Conservation (phyloP, 2,113 vertebrate species). For the Halichoeres trimaculatus region DNA sequence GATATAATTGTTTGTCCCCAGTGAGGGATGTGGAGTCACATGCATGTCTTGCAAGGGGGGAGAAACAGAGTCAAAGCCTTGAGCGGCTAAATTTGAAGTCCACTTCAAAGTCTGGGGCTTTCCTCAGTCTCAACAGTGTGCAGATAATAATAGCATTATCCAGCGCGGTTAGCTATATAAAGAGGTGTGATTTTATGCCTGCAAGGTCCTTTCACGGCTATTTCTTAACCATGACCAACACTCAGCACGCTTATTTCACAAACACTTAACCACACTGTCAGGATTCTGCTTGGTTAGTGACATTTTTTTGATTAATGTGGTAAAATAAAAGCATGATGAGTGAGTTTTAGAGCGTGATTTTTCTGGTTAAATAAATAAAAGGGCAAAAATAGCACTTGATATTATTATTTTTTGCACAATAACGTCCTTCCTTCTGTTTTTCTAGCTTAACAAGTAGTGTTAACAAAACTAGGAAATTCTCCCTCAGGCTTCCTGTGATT, state of each 20-base stretch:
- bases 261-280: not conserved
- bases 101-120: conserved; percentile 71
- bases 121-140: conserved; percentile 46
- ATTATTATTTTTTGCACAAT: not conserved
- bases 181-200: conserved; percentile 45
- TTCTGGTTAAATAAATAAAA: not conserved
- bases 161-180: conserved; percentile 34
- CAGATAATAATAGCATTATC: conserved; percentile 72
- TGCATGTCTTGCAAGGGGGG: conserved; percentile 58
- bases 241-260: conserved; percentile 6
- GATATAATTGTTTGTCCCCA: conserved; percentile 69
- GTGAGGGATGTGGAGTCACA: conserved; percentile 68
- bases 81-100: conserved; percentile 65
- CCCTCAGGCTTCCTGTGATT: conserved; percentile 67
- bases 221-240: conserved; percentile 21
- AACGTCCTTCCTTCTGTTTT: conserved; percentile 20
- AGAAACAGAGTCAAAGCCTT: conserved; percentile 40
- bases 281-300: not conserved
- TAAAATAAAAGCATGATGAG: not conserved
- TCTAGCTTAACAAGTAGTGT: conserved; percentile 21
- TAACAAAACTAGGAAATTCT: conserved; percentile 45
- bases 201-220: conserved; percentile 2
- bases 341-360: not conserved
- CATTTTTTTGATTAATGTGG: conserved; percentile 7
- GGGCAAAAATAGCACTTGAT: conserved; percentile 22